Evolutionary conservation across 2,797 vertebrate genomes (phyloP), one percentile per base, ranked within the genome.

Genomic region (Premnoplex brunnescens): DNA sequence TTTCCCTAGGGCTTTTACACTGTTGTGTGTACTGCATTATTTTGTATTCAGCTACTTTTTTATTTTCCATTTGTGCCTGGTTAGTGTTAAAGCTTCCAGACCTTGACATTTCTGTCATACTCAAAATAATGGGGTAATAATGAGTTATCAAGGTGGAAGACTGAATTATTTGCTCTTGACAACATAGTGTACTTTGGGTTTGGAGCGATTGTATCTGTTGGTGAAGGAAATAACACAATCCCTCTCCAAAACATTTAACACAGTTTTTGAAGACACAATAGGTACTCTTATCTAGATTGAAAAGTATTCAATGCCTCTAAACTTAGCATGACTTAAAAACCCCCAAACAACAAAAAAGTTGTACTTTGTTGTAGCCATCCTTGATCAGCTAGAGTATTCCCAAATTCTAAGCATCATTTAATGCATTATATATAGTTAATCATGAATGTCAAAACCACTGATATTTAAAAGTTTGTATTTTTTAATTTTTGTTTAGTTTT

Each of bases 61-160:
- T 28, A 56, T 77, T 51, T 28, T 48, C 15, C 37, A 23, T 75
- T 92, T 92, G 18, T 86, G 51, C 68, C 51, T 77, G 30, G n/a
- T 80, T 77, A 48, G 17, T 52, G 34, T 77, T 83, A 67, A 73
- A 95, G 39, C 37, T 91, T 84, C 30, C 24, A 84, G 91, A 69
- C 79, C 73, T 62, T 96, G 82, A 89, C 34, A 48, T 78, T 84
- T 93, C 28, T 84, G 66, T 86, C 55, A 48, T 90, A 73, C 60
- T 91, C 58, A 84, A 83, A 92, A 72, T 46, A 86, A 39, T 30
- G 54, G n/a, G 9, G 36, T 72, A 64, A 36, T 87, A 83, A 74
- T 88, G 81, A 94, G 16, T 89, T 95, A 84, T 43, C 58, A 91
- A 84, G 76, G 37, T 83, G 58, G 32, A 85, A 77, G 58, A 75